These are phyloP conservation scores for Sebastiscus tertius DNA, from an alignment of 2,797 vertebrate genomes.

Conservation along the genomic window DNA sequence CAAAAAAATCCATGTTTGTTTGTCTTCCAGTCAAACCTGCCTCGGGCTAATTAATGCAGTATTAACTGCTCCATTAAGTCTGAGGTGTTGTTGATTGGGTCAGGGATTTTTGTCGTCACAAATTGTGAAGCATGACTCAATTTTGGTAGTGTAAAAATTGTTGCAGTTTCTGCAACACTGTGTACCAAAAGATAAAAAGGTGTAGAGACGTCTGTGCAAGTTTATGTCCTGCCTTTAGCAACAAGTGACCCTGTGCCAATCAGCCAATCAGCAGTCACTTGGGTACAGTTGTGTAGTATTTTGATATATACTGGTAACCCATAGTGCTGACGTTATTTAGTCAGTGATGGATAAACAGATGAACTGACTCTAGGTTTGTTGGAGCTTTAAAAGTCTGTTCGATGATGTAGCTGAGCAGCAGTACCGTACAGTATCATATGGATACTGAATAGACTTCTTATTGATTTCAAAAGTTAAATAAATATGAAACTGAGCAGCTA, in stretches of 20 bases:
- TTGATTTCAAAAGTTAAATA: not conserved
- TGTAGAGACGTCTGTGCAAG: not conserved
- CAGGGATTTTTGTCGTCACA: slow-evolving; percentile 19
- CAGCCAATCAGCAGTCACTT: not conserved
- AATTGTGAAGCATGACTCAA: slow-evolving; percentile 1
- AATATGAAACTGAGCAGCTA: not conserved
- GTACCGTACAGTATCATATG: not conserved
- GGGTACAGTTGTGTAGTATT: not conserved
- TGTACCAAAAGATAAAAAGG: not conserved
- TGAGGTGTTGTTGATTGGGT: slow-evolving; percentile 10
- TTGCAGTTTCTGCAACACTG: not conserved
- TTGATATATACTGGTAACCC: not conserved
- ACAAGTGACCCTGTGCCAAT: not conserved
- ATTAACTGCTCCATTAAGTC: slow-evolving; percentile 19
- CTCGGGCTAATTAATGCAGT: slow-evolving; percentile 5
- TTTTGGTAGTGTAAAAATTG: slow-evolving; percentile 19
- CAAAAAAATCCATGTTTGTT: slow-evolving; percentile 3
- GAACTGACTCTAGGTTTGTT: not conserved
- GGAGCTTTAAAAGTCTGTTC: not conserved
- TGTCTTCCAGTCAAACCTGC: slow-evolving; percentile 14
- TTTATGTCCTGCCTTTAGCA: not conserved
- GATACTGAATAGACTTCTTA: not conserved
- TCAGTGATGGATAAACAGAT: not conserved
- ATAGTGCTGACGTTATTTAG: not conserved
- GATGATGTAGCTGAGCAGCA: not conserved